Conservation (phyloP, 2,113 vertebrate genomes). For the Shinisaurus crocodilurus region DNA sequence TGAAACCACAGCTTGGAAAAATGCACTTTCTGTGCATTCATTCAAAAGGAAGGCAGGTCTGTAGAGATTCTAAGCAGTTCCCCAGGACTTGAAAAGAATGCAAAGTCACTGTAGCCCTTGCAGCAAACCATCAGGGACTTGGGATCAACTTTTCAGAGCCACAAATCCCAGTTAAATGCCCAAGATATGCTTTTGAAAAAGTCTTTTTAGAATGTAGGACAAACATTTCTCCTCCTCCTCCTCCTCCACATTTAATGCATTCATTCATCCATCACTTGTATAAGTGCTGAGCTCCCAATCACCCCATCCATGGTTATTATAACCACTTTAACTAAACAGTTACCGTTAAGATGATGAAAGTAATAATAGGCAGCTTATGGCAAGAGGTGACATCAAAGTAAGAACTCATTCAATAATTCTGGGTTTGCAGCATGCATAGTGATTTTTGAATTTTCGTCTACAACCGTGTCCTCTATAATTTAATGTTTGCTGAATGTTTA, state of each 20-base stretch:
- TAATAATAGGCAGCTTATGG: neutral
- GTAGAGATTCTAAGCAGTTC: constrained; percentile 28
- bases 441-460: neutral
- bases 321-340: neutral
- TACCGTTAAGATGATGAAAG: neutral
- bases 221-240: neutral
- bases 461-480: neutral
- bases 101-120: neutral
- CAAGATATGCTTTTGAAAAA: neutral
- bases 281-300: neutral
- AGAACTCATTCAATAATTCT: neutral
- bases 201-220: neutral
- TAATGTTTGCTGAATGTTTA: neutral
- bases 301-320: neutral
- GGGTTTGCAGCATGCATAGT: neutral
- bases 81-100: constrained; percentile 1
- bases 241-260: neutral
- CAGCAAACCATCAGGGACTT: neutral
- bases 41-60: constrained; percentile 48
- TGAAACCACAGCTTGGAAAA: constrained; percentile 50
- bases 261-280: neutral
- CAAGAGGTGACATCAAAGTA: neutral
- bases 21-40: neutral
- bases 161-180: neutral
- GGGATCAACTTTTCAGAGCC: neutral